Evolutionary conservation across 2,888 invertebrate genomes (phyloP).

Genomic region (Andrena minutula): DNA sequence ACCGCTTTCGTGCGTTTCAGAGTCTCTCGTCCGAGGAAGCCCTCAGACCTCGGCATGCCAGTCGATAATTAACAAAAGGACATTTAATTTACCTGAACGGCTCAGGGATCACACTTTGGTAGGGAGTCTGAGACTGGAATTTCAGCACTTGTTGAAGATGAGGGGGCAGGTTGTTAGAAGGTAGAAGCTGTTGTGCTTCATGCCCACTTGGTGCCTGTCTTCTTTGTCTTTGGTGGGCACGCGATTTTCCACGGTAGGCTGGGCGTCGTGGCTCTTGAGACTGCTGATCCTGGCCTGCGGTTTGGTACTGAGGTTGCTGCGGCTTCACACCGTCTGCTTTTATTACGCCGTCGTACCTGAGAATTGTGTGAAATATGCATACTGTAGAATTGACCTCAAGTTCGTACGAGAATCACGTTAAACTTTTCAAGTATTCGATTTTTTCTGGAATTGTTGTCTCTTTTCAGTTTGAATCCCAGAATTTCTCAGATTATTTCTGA

Average conservation of each 20-base stretch:
- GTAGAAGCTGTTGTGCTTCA: constrained; percentile 75
- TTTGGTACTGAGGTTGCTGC: constrained; percentile 64
- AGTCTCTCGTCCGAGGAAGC: background rate
- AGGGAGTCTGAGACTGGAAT: constrained; percentile 82
- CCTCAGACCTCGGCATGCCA: background rate
- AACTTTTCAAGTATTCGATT: too few relatives aligned
- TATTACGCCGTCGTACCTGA: constrained; percentile 49
- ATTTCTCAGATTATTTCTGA: too few relatives aligned
- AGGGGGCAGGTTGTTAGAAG: constrained; percentile 70
- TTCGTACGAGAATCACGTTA: too few relatives aligned
- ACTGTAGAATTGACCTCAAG: background rate
- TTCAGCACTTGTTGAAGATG: constrained; percentile 79
- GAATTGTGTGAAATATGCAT: background rate
- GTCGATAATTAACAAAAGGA: too few relatives aligned
- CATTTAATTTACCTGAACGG: constrained; percentile 74
- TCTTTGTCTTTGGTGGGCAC: constrained; percentile 52
- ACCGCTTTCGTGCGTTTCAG: background rate
- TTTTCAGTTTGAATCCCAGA: too few relatives aligned
- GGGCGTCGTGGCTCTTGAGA: constrained; percentile 67
- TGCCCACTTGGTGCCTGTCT: constrained; percentile 70
- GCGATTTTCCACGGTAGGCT: constrained; percentile 67
- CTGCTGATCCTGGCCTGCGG: constrained; percentile 53
- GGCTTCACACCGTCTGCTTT: constrained; percentile 39
- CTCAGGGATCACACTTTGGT: constrained; percentile 81
- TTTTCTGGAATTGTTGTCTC: too few relatives aligned